Evolutionary conservation across 2,888 invertebrate genomes (phyloP).

Genomic region (Drosophila gaucha): DNA sequence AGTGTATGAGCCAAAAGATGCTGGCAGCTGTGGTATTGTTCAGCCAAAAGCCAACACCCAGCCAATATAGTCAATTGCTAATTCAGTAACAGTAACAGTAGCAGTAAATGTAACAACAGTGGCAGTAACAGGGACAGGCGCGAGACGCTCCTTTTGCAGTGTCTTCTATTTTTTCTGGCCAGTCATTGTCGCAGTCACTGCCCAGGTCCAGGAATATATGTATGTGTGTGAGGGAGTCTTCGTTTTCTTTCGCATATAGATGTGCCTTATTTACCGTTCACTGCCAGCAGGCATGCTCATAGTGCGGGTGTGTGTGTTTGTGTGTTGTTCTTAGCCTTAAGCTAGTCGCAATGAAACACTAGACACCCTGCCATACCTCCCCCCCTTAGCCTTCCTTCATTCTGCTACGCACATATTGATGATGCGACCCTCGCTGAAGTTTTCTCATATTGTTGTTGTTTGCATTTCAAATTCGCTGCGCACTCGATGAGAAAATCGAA

Average conservation of each 20-base stretch:
- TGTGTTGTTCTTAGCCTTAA: constrained; percentile 36
- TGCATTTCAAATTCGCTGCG: constrained; percentile 76
- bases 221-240: not conserved
- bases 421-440: constrained; percentile 13
- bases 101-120: constrained; percentile 19
- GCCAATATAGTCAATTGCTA: constrained; percentile 50
- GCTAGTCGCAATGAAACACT: constrained; percentile 31
- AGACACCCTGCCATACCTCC: not conserved
- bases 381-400: too few species aligned
- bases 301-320: constrained; percentile 7
- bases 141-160: constrained; percentile 17
- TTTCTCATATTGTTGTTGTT: constrained; percentile 46
- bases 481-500: constrained; percentile 72
- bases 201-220: not conserved
- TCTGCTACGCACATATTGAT: constrained; percentile 15
- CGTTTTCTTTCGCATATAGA: constrained; percentile 30
- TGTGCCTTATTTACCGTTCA: constrained; percentile 51
- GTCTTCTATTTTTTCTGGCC: constrained; percentile 35
- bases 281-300: constrained; percentile 57
- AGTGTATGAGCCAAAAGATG: constrained; percentile 24
- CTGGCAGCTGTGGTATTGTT: constrained; percentile 19
- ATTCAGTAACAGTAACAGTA: constrained; percentile 50
- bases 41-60: not conserved
- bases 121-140: constrained; percentile 1
- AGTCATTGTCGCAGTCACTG: constrained; percentile 41